A percentile compares a stretch with the other conserved stretches of the same genome.
Conservation (phyloP, 35 echinoderm and acorn worm genomes). For the Strongylocentrotus purpuratus region DNA sequence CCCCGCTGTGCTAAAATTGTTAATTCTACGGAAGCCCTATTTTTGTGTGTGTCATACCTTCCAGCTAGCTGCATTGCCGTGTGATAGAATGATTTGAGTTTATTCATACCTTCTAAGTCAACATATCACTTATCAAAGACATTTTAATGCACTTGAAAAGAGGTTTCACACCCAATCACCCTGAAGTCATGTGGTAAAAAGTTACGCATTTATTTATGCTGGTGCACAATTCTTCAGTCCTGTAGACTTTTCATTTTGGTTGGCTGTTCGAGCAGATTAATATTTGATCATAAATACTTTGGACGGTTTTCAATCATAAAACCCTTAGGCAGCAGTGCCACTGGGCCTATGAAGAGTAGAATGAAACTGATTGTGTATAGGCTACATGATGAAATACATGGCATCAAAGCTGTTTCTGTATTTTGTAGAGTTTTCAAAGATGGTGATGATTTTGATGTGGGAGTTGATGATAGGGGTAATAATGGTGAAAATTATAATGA, state of each 20-base stretch:
- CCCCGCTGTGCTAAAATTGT: not conserved
- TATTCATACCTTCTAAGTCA: not conserved
- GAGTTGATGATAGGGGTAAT: no score
- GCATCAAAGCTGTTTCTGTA: not conserved
- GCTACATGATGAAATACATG: not conserved
- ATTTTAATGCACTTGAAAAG: not conserved
- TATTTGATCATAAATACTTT: not conserved
- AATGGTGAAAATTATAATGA: not conserved
- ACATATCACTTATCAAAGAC: not conserved
- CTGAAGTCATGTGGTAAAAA: constrained; percentile 1
- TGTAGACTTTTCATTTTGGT: not conserved
- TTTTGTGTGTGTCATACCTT: not conserved
- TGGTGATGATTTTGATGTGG: not conserved
- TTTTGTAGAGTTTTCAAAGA: not conserved
- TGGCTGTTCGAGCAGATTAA: not conserved
- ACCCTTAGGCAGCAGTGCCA: no score
- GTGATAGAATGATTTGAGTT: not conserved
- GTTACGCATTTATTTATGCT: not conserved
- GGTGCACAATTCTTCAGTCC: not conserved
- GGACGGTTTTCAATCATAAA: not conserved
- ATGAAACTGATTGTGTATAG: not conserved
- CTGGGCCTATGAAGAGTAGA: no score
- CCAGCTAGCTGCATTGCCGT: not conserved
- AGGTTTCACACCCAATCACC: not conserved
- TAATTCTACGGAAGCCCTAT: not conserved